These are phyloP conservation scores for Enhydra lutris DNA, from an alignment of 2,113 vertebrate genomes.

Conservation along the genomic window DNA sequence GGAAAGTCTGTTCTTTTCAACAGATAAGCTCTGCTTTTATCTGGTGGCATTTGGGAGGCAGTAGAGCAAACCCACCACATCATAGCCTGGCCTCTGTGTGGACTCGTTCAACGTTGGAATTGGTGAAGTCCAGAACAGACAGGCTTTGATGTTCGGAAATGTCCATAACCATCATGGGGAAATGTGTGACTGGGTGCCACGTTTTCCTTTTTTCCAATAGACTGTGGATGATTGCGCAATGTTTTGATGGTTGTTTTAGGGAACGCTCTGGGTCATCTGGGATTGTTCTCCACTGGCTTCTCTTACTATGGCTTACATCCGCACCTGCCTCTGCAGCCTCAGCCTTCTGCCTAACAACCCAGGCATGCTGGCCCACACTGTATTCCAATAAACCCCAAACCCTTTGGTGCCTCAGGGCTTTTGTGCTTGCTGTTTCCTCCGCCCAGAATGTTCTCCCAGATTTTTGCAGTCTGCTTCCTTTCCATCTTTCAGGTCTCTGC, in stretches of 20 bases:
- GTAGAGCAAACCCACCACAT: background rate
- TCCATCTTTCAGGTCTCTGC: conserved; percentile 16
- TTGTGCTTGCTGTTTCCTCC: background rate
- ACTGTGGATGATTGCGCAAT: background rate
- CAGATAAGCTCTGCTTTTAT: background rate
- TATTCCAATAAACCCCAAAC: background rate
- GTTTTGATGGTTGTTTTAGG: background rate
- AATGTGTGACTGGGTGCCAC: background rate
- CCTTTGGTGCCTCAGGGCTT: background rate
- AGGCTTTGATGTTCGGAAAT: background rate
- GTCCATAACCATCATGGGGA: background rate
- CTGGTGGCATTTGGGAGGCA: background rate
- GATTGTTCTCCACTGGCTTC: background rate
- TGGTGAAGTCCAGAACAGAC: background rate
- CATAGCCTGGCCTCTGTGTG: background rate
- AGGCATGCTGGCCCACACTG: background rate
- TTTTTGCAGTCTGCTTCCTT: background rate
- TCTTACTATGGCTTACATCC: background rate
- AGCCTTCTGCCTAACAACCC: background rate
- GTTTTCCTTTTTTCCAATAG: background rate
- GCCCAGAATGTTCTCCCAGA: background rate
- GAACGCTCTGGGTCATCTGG: background rate
- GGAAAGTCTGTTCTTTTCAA: background rate
- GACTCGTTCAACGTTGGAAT: background rate
- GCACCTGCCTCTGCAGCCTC: background rate